Percentiles rank a stretch among this genome's conserved stretches.
phyloP scores from a whole-genome alignment of 2,113 vertebrate species.

The Lanius ludovicianus region DNA sequence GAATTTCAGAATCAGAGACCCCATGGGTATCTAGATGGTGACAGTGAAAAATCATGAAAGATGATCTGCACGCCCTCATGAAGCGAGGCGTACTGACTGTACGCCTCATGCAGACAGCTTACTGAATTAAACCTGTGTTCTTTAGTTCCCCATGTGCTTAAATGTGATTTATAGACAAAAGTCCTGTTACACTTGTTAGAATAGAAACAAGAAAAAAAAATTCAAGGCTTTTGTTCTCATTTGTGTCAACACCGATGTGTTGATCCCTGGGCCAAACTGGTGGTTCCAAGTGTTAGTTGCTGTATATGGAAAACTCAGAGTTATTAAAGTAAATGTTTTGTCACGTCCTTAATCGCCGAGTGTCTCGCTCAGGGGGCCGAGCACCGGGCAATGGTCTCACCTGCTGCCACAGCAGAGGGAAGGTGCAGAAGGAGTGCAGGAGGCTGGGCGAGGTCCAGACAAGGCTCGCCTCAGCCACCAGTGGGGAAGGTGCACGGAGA shows the following conservation, averaged over 20 bases:
- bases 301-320: background rate
- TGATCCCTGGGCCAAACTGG: rapidly evolving
- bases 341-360: background rate
- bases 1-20: background rate
- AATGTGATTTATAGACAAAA: background rate
- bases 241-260: rapidly evolving
- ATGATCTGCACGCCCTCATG: background rate
- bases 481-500: too few species aligned
- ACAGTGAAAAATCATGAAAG: background rate
- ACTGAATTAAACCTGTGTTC: background rate
- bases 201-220: background rate
- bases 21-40: background rate
- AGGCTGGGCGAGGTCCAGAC: too few species aligned
- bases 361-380: too few species aligned
- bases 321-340: background rate
- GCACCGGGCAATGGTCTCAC: too few species aligned
- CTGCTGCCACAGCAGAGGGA: too few species aligned
- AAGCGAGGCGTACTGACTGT: background rate
- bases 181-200: background rate
- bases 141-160: background rate
- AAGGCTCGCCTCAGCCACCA: too few species aligned
- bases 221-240: background rate
- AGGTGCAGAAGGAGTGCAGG: too few species aligned
- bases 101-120: background rate
- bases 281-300: background rate